phyloP scores from a whole-genome alignment of 2,888 invertebrate genomes.

The Caradrina clavipalpis region DNA sequence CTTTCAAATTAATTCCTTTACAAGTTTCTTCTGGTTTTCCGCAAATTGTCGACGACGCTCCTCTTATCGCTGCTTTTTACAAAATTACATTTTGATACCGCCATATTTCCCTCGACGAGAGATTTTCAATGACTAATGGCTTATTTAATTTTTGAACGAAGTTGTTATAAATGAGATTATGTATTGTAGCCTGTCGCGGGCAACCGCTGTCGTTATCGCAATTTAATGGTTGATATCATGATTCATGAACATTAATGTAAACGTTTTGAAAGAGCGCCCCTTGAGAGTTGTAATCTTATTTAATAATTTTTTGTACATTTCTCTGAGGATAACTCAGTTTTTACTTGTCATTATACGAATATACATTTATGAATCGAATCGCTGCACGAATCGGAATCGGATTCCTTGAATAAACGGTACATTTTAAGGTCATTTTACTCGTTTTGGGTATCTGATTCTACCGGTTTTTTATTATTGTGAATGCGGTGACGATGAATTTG shows the following conservation, averaged over 20 bases:
- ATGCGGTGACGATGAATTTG: slow-evolving; percentile 13
- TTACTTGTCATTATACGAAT: slow-evolving; percentile 7
- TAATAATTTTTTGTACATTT: slow-evolving; percentile 20
- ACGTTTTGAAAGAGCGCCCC: slow-evolving; percentile 31
- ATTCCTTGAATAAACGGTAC: slow-evolving; percentile 54
- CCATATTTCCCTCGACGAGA: slow-evolving; percentile 60
- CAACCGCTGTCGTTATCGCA: slow-evolving; percentile 34
- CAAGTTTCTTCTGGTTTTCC: slow-evolving; percentile 65
- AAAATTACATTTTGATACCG: slow-evolving; percentile 77
- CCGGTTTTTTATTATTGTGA: slow-evolving; percentile 47
- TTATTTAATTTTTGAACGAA: slow-evolving; percentile 72
- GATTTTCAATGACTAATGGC: slow-evolving; percentile 74
- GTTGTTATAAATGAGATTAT: slow-evolving; percentile 65
- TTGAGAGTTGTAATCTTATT: slow-evolving; percentile 63
- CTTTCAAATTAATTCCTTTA: slow-evolving; percentile 70
- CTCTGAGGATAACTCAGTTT: slow-evolving; percentile 18
- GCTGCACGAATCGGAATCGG: slow-evolving; percentile 24
- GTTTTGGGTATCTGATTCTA: slow-evolving; percentile 42
- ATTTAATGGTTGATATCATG: slow-evolving; percentile 38
- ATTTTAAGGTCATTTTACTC: slow-evolving; percentile 56
- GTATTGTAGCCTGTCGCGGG: slow-evolving; percentile 36
- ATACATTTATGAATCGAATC: slow-evolving; percentile 25
- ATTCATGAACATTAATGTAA: slow-evolving; percentile 44
- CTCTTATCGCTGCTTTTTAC: slow-evolving; percentile 69
- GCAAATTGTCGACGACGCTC: slow-evolving; percentile 69